Evolutionary conservation across 2,888 invertebrate genomes (phyloP).

Genomic region (Campoplex nolae): DNA sequence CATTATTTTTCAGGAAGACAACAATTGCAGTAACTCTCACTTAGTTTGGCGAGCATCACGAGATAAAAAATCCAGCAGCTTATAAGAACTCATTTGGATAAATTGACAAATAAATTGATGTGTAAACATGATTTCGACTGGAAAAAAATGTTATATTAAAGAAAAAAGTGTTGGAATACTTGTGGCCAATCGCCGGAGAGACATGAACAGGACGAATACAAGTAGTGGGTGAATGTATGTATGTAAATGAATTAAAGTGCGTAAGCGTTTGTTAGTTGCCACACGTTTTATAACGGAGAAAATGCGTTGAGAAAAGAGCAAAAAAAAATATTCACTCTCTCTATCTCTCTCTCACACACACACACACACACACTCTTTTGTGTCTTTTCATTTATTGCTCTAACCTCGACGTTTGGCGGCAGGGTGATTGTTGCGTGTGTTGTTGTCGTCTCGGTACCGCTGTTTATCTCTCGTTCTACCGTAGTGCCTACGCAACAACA

Average conservation of each 20-base stretch:
- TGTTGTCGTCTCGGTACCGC: conserved; percentile 83
- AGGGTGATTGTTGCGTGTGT: conserved; percentile 84
- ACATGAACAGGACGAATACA: conserved; percentile 34
- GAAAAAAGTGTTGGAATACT: conserved; percentile 15
- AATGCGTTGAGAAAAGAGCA: conserved; percentile 42
- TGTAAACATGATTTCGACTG: not conserved
- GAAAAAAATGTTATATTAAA: not conserved
- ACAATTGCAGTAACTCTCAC: not conserved
- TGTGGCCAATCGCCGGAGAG: conserved; percentile 12
- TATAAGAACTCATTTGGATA: not conserved
- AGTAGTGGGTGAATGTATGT: conserved; percentile 40
- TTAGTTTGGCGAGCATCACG: not conserved
- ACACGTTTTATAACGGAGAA: conserved; percentile 7
- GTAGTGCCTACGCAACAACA: conserved; percentile 81
- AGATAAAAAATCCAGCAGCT: not conserved
- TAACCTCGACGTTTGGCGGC: conserved; percentile 84
- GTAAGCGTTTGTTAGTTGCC: conserved; percentile 56
- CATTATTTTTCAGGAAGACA: not conserved
- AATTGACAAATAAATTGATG: not conserved
- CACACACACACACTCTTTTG: not conserved
- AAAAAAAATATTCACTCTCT: conserved; percentile 12
- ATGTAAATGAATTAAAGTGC: conserved; percentile 54
- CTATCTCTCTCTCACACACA: not conserved
- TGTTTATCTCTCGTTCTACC: conserved; percentile 83
- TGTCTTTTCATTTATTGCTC: conserved; percentile 69